Conservation (phyloP, 2,797 vertebrate genomes). For the Bucorvus abyssinicus region DNA sequence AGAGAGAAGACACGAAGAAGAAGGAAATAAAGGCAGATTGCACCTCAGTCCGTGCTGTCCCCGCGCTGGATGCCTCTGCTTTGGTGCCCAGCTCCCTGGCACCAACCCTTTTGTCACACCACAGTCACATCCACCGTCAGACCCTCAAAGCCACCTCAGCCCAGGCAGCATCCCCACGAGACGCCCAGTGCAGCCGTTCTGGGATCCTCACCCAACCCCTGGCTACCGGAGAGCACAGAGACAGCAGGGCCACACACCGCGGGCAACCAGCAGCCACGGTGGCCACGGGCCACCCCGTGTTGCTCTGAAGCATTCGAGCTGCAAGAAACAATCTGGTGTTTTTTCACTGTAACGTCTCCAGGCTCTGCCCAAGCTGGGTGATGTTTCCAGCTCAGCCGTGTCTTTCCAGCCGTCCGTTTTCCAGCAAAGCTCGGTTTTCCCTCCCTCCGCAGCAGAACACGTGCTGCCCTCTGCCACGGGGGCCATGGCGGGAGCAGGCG, state of each 20-base stretch:
- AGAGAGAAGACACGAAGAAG: background rate
- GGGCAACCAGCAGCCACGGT: rapidly evolving
- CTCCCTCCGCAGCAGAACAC: background rate
- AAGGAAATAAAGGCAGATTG: background rate
- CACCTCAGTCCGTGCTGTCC: background rate
- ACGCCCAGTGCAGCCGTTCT: rapidly evolving
- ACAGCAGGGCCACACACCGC: background rate
- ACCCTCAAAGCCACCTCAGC: background rate
- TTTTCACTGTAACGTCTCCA: background rate
- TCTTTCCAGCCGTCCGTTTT: background rate
- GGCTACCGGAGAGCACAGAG: background rate
- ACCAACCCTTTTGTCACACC: background rate
- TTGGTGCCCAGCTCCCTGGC: background rate
- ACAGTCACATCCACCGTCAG: rapidly evolving
- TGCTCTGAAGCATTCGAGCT: background rate
- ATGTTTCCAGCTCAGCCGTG: background rate
- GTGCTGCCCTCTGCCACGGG: background rate
- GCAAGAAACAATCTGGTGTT: background rate
- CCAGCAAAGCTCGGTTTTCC: background rate
- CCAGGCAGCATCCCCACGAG: background rate
- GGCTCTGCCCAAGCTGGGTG: background rate
- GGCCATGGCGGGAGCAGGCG: background rate
- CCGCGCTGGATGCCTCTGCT: background rate
- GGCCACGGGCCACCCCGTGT: rapidly evolving
- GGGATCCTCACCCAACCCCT: background rate